Percentiles rank a stretch among this genome's conserved stretches.
Conservation (phyloP, 2,113 vertebrate species). For the Herpailurus yagouaroundi region DNA sequence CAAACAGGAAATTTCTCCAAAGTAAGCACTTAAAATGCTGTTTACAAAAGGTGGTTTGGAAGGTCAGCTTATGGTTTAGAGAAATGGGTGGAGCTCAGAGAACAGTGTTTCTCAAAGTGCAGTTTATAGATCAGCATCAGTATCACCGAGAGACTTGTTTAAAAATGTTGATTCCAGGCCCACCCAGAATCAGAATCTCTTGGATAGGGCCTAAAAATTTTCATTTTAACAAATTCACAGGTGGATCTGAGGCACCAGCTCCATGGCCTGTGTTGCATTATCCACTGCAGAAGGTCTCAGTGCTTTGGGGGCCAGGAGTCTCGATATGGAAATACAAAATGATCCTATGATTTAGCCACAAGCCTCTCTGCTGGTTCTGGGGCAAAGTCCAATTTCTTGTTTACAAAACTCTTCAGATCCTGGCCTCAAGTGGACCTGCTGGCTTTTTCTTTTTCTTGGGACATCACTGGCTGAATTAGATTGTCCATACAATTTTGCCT, state of each 20-base stretch:
- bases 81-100: background rate
- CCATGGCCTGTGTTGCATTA: background rate
- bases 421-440: conserved; percentile 40
- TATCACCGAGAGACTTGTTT: background rate
- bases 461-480: conserved; percentile 37
- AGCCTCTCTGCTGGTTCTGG: background rate
- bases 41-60: conserved; percentile 21
- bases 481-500: conserved; percentile 47
- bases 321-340: background rate
- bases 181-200: background rate
- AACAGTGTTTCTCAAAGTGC: background rate
- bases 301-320: background rate
- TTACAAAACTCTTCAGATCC: conserved; percentile 54
- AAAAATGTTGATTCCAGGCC: background rate
- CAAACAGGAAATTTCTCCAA: conserved; percentile 40
- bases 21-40: conserved; percentile 9
- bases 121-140: background rate
- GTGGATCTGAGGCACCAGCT: background rate
- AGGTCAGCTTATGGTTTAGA: background rate
- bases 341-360: background rate
- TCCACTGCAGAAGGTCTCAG: background rate
- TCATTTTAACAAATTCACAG: background rate
- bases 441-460: conserved; percentile 37
- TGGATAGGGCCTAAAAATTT: background rate
- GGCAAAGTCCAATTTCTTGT: conserved; percentile 46